Percentiles rank a stretch among this genome's conserved stretches.
phyloP scores from a whole-genome alignment of 2,113 vertebrate genomes.

The Laterallus jamaicensis region DNA sequence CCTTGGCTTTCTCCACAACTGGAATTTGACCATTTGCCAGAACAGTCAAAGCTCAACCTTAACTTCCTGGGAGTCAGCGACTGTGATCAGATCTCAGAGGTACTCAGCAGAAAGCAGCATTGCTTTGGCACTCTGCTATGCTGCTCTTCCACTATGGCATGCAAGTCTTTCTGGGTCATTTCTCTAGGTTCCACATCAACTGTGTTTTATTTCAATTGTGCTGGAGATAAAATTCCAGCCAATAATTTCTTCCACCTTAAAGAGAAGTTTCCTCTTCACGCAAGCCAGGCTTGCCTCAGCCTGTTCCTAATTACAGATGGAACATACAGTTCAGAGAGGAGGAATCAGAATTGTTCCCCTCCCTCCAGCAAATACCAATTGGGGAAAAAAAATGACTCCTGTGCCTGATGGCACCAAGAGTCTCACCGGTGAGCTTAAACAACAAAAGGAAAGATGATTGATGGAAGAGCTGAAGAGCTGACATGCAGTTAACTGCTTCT shows the following conservation, averaged over 20 bases:
- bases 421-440: background rate
- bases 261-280: constrained; percentile 1
- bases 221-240: background rate
- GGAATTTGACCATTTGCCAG: background rate
- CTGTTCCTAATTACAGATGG: constrained; percentile 72
- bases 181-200: background rate
- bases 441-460: background rate
- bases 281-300: constrained; percentile 69
- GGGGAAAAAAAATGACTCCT: background rate
- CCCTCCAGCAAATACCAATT: constrained; percentile 32
- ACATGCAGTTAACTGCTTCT: background rate
- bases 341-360: constrained; percentile 43
- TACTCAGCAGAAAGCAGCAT: background rate
- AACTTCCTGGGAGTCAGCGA: background rate
- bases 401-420: background rate
- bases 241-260: constrained; percentile 28
- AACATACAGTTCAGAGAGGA: constrained; percentile 71
- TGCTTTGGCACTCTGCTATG: background rate
- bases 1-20: background rate
- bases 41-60: background rate
- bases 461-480: constrained; percentile 4
- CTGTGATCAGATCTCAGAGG: background rate
- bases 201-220: background rate
- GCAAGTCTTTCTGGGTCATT: background rate
- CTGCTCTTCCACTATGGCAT: background rate